Evolutionary conservation across 1,140 invertebrate species (phyloP).

Genomic region (Drosophila hydei): DNA sequence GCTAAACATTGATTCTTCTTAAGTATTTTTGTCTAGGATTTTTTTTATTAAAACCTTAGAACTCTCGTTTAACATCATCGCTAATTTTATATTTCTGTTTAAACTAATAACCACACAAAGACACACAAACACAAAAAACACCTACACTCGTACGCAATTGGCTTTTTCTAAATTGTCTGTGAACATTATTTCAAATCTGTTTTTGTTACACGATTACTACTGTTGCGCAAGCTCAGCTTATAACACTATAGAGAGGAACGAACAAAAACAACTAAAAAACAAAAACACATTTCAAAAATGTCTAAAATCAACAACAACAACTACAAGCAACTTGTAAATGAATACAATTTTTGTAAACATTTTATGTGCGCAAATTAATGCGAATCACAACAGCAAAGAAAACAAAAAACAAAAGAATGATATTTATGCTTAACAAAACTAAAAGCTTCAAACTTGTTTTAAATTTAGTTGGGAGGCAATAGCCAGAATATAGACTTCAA

Average conservation of each 20-base stretch:
- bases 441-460: conserved; percentile 13
- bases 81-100: conserved; percentile 70
- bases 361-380: conserved; percentile 43
- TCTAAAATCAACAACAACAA: conserved; percentile 50
- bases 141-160: conserved; percentile 33
- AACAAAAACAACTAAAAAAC: conserved; percentile 39
- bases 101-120: conserved; percentile 41
- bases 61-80: conserved; percentile 76
- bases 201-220: conserved; percentile 24
- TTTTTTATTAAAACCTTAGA: conserved; percentile 58
- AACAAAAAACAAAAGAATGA: conserved; percentile 42
- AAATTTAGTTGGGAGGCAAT: too few relatives aligned
- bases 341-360: conserved; percentile 75
- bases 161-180: conserved; percentile 46
- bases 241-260: conserved; percentile 34
- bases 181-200: conserved; percentile 27
- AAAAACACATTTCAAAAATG: conserved; percentile 72
- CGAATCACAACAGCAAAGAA: conserved; percentile 38
- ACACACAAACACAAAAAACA: conserved; percentile 24
- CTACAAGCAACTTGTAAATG: conserved; percentile 57
- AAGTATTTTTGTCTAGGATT: conserved; percentile 78
- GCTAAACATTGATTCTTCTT: conserved; percentile 85
- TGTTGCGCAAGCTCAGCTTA: conserved; percentile 43
- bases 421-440: conserved; percentile 78
- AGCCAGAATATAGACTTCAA: too few relatives aligned